phyloP scores from a whole-genome alignment of 2,797 vertebrate species.

The Chloroceryle inda region DNA sequence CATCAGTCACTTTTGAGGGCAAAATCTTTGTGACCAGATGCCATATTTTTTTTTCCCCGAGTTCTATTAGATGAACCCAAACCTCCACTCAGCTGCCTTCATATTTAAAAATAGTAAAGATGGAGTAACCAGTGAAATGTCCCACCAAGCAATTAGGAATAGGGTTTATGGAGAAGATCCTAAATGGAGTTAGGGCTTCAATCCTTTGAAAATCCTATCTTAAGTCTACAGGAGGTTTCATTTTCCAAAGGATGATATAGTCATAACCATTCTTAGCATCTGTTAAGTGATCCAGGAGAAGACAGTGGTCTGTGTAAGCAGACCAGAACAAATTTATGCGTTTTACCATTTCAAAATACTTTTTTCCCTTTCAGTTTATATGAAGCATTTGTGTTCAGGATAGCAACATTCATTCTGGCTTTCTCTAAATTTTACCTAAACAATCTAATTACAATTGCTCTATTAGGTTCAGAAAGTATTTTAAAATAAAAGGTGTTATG shows the following conservation, averaged over 20 bases:
- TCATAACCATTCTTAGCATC: not conserved
- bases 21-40: not conserved
- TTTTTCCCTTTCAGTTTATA: not conserved
- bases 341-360: not conserved
- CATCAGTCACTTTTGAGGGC: not conserved
- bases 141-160: not conserved
- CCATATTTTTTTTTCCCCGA: not conserved
- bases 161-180: not conserved
- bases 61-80: not conserved
- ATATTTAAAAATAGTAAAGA: not conserved
- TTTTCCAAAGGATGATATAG: not conserved
- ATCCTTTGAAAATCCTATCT: not conserved
- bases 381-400: not conserved
- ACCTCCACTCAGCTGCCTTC: not conserved
- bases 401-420: not conserved
- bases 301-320: not conserved
- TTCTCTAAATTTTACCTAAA: not conserved
- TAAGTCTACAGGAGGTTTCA: not conserved
- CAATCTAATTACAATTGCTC: not conserved
- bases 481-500: not conserved
- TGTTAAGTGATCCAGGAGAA: not conserved
- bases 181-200: not conserved
- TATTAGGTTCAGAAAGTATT: not conserved
- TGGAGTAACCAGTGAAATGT: not conserved
- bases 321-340: not conserved